Evolutionary conservation across 2,797 vertebrate genomes (phyloP), one percentile per base, ranked within the genome.

Genomic region (Xerus rutilus): DNA sequence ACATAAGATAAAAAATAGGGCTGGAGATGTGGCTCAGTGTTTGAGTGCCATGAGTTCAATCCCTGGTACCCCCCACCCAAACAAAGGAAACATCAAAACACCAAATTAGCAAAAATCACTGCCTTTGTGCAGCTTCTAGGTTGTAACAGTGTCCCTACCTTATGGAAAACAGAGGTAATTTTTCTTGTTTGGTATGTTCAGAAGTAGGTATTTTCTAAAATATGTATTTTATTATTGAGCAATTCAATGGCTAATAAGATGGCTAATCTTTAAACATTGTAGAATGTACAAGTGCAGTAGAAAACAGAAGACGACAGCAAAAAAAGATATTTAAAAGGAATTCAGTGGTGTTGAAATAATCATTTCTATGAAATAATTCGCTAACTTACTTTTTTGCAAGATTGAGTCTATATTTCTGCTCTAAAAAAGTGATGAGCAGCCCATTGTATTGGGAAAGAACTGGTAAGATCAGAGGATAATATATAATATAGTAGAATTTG

Each of bases 291-390:
- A 85, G 39, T 74, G 2, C 3, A 78, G 43, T 59, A 64, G 43
- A 86, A 96, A 95, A 47, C 57, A 30, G 65, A 59, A 94, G 57
- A 43, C 1, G 83, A 39, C 14, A 86, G 69, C 32, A 89, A 57
- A 62, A 62, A 85, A 77, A 74, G 30, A 14, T 76, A 59, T 65
- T 64, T 13, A n/a, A 62, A 92, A 92, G 77, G 17, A 89, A 92
- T n/a, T 69, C 7, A 86, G 3, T 52, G n/a, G 4, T 65, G 3
- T 32, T 67, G 9, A 81, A 81, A 62, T 62, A 54, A 35, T 86
- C 78, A 10, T 83, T 69, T 92, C 35, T 87, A 7, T 88, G 32
- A 94, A 90, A 84, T 90, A 78, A 89, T 49, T 84, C 67, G 35
- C 82, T 73, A 62, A 67, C 5, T 73, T 70, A 59, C 3, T 84